Evolutionary conservation across 2,888 invertebrate species (phyloP).

Genomic region (Pristionchus japonicus): DNA sequence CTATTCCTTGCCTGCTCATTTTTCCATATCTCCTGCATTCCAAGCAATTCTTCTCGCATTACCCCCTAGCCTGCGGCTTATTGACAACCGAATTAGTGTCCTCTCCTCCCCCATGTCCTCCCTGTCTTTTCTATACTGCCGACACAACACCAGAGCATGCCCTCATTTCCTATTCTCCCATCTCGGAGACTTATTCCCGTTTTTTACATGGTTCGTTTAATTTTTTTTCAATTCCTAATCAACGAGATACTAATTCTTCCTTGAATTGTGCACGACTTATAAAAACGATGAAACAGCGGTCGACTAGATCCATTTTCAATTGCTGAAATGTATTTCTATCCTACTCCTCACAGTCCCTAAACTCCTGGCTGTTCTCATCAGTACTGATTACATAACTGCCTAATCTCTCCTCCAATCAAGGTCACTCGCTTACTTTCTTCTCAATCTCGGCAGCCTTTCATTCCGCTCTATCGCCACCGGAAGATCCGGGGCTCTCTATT

Average conservation of each 20-base stretch:
- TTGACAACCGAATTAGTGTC: constrained; percentile 37
- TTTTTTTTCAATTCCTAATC: too few relatives aligned
- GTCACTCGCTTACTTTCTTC: too few relatives aligned
- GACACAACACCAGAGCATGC: background rate
- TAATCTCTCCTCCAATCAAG: background rate
- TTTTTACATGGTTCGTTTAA: too few relatives aligned
- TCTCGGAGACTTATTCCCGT: too few relatives aligned
- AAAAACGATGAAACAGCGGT: too few relatives aligned
- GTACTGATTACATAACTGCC: background rate
- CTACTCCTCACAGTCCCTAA: background rate
- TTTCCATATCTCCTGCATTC: background rate
- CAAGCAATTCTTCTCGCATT: constrained; percentile 6
- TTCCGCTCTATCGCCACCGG: background rate
- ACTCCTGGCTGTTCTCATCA: background rate
- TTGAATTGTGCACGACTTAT: too few relatives aligned
- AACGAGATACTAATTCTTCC: too few relatives aligned
- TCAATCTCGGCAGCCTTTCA: background rate
- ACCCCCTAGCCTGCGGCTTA: background rate
- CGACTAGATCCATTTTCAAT: too few relatives aligned
- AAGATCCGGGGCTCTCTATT: background rate
- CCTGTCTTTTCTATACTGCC: background rate
- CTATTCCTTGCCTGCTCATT: background rate
- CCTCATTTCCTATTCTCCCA: background rate
- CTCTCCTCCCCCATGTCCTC: background rate
- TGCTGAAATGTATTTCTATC: too few relatives aligned